Evolutionary conservation across 2,113 vertebrate genomes (phyloP), one percentile per base, ranked within the genome.

Genomic region (Antennarius striatus): DNA sequence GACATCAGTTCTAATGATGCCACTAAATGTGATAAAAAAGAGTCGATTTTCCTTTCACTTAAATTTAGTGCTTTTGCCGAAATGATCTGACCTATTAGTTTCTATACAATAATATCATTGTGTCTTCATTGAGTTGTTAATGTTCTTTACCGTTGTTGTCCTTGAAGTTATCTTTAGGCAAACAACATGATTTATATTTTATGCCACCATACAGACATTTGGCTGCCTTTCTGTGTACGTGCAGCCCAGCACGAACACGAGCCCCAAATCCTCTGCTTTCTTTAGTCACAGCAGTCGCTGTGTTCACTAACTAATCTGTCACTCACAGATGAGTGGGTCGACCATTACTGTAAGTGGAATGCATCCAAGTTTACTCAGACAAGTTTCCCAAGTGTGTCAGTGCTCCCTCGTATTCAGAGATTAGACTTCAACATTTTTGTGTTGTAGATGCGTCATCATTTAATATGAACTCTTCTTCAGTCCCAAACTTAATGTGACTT

Each of bases 221-320:
- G 87, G 83, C 87, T 79, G 72, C 56, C 59, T 75, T 50, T 81
- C 53, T 90, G 88, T 36, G 75, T 92, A 90, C 86, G 78, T 91
- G 89, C 84, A 0, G 64, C 68, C 82, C 64, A 48, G 56, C 56
- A 65, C 47, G n/a, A 86, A 79, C 77, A 58, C 56, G 49, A 74
- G 62, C 70, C 61, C 71, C 73, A 71, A 76, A 73, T 77, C 84
- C 72, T 70, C 71, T 43, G 62, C 77, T 59, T 69, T 73, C 76
- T 82, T 73, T 86, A 83, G 78, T 78, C 81, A 81, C 79, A 83
- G 80, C 84, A 82, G 79, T 80, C 55, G 45, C 73, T 50, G 47
- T 75, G 68, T 73, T 77, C 66, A 75, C 71, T 66, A 54, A 63
- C 77, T 76, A 87, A 89, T 84, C 80, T 84, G 68, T 80, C 79